Conservation (phyloP, 2,888 invertebrate species). For the Andrena praecox region DNA sequence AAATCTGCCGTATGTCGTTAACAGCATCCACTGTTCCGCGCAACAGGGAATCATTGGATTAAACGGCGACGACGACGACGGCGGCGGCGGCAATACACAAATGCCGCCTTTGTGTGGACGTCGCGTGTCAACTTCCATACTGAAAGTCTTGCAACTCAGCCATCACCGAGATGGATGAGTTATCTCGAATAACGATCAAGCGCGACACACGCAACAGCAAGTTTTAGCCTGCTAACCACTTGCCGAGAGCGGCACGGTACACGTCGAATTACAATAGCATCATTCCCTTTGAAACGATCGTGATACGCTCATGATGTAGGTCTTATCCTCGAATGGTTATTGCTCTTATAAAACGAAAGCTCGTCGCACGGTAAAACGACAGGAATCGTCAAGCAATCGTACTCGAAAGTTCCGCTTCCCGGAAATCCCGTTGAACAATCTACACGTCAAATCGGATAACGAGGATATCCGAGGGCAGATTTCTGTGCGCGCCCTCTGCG, state of each 20-base stretch:
- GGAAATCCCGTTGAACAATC: background rate
- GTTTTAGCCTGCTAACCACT: slow-evolving; percentile 31
- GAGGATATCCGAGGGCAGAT: slow-evolving; percentile 20
- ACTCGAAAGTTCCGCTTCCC: background rate
- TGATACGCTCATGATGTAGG: background rate
- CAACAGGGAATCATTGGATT: slow-evolving; percentile 26
- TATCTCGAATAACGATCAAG: slow-evolving; percentile 23
- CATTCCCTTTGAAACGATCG: background rate
- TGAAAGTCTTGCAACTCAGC: slow-evolving; percentile 19
- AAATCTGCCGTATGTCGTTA: slow-evolving; percentile 26
- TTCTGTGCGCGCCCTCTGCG: background rate
- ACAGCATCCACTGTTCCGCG: slow-evolving; percentile 24
- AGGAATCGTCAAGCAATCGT: background rate
- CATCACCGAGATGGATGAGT: slow-evolving; percentile 3
- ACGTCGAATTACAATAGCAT: slow-evolving; percentile 25
- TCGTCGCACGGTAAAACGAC: background rate
- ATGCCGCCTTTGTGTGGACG: background rate
- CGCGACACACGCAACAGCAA: slow-evolving; percentile 31
- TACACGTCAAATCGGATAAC: background rate
- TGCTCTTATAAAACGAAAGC: slow-evolving; percentile 14
- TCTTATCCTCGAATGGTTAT: slow-evolving; percentile 21
- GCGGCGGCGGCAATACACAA: background rate
- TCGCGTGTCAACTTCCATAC: slow-evolving; percentile 9
- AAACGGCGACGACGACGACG: slow-evolving; percentile 10
- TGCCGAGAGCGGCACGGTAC: slow-evolving; percentile 12